Conservation (phyloP, 2,888 invertebrate species). For the Epirrhoe tristata region DNA sequence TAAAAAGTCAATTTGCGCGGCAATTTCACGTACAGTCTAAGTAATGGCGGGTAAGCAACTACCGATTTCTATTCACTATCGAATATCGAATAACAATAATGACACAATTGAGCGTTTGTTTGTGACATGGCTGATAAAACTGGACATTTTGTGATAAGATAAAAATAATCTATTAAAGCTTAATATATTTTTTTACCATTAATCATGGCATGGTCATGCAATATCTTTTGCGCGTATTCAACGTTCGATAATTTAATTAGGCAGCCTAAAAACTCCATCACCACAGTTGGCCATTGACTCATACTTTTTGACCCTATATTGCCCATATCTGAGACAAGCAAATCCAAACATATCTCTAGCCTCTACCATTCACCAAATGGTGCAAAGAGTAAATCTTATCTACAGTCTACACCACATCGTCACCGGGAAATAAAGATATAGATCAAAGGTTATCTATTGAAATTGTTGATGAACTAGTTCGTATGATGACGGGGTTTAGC, state of each 20-base stretch:
- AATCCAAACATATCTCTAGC: slow-evolving; percentile 14
- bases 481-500: neutral
- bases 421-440: slow-evolving; percentile 31
- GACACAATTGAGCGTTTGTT: slow-evolving; percentile 27
- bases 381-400: slow-evolving; percentile 16
- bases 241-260: too few relatives aligned
- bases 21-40: slow-evolving; percentile 24
- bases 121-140: slow-evolving; percentile 26
- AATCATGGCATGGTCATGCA: neutral
- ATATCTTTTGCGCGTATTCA: neutral
- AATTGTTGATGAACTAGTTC: neutral
- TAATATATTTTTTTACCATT: neutral
- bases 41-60: slow-evolving; percentile 30
- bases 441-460: slow-evolving; percentile 33
- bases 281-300: too few relatives aligned
- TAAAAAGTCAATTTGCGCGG: slow-evolving; percentile 23
- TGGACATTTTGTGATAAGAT: slow-evolving; percentile 28
- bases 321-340: neutral
- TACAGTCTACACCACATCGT: neutral
- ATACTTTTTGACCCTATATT: neutral
- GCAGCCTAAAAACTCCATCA: too few relatives aligned
- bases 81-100: slow-evolving; percentile 26
- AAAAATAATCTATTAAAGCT: slow-evolving; percentile 6
- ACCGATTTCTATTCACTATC: slow-evolving; percentile 17
- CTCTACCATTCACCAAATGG: slow-evolving; percentile 17